These are phyloP conservation scores for Alectura lathami DNA, from an alignment of 2,113 vertebrate species.

Conservation along the genomic window DNA sequence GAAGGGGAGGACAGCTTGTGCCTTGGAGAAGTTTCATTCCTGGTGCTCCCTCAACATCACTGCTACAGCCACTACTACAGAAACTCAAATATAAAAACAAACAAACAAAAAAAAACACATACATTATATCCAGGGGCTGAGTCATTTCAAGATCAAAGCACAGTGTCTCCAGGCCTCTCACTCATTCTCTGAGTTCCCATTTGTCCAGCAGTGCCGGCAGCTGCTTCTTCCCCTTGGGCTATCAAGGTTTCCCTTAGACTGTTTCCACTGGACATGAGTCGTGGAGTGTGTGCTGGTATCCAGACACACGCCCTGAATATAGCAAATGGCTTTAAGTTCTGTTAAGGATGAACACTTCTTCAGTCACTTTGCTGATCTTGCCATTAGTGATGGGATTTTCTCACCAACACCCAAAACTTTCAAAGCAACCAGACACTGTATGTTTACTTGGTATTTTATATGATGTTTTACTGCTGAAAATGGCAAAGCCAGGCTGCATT, in stretches of 20 bases:
- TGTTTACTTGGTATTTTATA: not conserved
- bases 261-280: not conserved
- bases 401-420: not conserved
- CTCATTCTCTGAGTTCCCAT: not conserved
- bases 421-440: not conserved
- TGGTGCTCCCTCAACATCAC: not conserved
- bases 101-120: not conserved
- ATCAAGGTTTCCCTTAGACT: not conserved
- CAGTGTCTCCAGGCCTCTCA: not conserved
- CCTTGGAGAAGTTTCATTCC: not conserved
- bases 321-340: not conserved
- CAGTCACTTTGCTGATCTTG: not conserved
- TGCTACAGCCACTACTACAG: not conserved
- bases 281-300: not conserved
- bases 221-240: not conserved
- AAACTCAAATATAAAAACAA: not conserved
- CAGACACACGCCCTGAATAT: not conserved
- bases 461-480: not conserved
- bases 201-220: not conserved
- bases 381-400: not conserved
- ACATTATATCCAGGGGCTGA: not conserved
- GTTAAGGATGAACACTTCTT: not conserved
- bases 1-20: not conserved
- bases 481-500: not conserved
- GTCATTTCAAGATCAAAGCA: not conserved